Percentiles rank a stretch among this genome's conserved stretches.
These are phyloP conservation scores for Euplexia lucipara DNA, from an alignment of 2,888 invertebrate species.

Conservation along the genomic window DNA sequence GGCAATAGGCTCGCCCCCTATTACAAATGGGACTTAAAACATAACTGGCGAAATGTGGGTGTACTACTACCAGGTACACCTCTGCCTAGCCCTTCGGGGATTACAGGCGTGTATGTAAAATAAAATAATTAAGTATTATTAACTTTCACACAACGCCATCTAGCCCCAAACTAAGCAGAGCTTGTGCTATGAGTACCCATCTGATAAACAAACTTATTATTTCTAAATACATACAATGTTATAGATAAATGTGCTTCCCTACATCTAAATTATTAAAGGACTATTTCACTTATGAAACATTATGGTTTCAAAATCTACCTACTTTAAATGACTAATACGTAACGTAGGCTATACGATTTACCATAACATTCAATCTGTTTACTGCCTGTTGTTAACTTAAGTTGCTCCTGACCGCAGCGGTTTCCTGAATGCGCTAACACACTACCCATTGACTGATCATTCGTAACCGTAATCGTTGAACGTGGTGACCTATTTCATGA, in stretches of 20 bases:
- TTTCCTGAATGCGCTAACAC: conserved; percentile 44
- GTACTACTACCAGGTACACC: no score
- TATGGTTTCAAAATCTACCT: conserved; percentile 1
- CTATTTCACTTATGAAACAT: conserved; percentile 8
- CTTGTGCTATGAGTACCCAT: no score
- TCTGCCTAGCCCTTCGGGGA: no score
- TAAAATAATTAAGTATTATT: no score
- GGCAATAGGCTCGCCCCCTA: no score
- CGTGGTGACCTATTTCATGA: conserved; percentile 9
- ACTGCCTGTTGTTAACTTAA: conserved; percentile 44
- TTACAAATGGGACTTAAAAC: no score
- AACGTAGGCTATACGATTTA: conserved; percentile 24
- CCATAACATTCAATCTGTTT: conserved; percentile 49
- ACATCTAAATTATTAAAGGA: not conserved
- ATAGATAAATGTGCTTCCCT: conserved; percentile 19
- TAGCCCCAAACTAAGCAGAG: no score
- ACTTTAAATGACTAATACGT: conserved; percentile 19
- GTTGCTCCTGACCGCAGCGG: conserved; percentile 39
- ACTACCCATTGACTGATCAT: not conserved
- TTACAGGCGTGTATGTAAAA: no score
- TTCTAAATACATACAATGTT: no score
- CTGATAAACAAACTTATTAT: no score
- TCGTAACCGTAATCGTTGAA: conserved; percentile 7
- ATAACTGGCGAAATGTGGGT: no score
- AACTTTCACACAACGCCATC: no score